phyloP scores from a whole-genome alignment of 1,140 invertebrate species.

The Drosophila sproati region DNA sequence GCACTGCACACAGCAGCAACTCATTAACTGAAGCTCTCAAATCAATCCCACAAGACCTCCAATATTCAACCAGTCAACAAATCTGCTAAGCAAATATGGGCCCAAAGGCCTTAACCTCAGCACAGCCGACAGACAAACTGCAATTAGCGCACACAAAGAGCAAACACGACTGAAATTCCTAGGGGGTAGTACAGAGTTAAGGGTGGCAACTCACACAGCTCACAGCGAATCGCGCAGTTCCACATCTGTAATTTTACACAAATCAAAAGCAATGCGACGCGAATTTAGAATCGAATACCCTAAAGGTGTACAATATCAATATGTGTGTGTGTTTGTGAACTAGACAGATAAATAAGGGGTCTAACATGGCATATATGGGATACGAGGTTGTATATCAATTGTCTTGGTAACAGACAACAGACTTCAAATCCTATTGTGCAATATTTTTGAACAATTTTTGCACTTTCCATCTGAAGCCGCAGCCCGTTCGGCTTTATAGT shows the following conservation, averaged over 20 bases:
- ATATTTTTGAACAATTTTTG: conserved; percentile 28
- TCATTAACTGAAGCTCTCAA: conserved; percentile 12
- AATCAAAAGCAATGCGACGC: conserved; percentile 60
- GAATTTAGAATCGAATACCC: conserved; percentile 35
- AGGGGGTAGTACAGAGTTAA: conserved; percentile 14
- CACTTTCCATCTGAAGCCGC: conserved; percentile 45
- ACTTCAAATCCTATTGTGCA: conserved; percentile 44
- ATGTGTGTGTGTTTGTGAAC: conserved; percentile 6
- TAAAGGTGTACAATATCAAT: conserved; percentile 10
- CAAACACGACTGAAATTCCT: conserved; percentile 55
- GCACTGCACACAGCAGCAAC: neutral
- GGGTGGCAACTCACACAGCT: conserved; percentile 14
- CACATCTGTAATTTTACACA: conserved; percentile 63
- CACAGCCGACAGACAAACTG: conserved; percentile 51
- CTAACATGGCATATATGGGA: neutral
- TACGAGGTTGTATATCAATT: conserved; percentile 58
- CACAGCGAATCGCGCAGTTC: neutral
- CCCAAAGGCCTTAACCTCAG: conserved; percentile 34
- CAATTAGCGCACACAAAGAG: conserved; percentile 61
- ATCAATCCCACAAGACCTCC: conserved; percentile 36
- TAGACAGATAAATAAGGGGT: conserved; percentile 27
- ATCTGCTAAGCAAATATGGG: conserved; percentile 55
- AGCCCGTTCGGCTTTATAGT: conserved; percentile 52
- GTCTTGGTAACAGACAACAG: conserved; percentile 66
- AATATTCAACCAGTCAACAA: conserved; percentile 48